These are phyloP conservation scores for Amiota mariae DNA, from an alignment of 2,888 invertebrate species.

Conservation along the genomic window DNA sequence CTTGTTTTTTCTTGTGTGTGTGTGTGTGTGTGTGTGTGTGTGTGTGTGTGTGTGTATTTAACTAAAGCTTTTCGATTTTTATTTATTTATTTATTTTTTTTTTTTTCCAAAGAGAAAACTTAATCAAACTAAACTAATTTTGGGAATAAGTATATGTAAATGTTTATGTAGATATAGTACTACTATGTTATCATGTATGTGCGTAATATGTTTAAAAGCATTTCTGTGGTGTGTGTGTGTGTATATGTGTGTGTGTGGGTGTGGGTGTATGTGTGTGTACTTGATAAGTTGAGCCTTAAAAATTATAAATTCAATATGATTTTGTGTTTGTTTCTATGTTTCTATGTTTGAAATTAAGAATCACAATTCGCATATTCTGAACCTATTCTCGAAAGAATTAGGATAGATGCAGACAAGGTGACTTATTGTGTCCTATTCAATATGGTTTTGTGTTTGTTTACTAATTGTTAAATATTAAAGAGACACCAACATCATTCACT, in stretches of 20 bases:
- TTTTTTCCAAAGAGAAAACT: slow-evolving; percentile 31
- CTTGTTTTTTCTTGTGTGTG: not conserved
- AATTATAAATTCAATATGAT: slow-evolving; percentile 8
- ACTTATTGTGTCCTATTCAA: too few species aligned
- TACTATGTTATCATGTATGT: slow-evolving; percentile 28
- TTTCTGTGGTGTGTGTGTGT: slow-evolving; percentile 2
- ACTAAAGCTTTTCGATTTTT: slow-evolving; percentile 47
- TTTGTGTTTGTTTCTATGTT: not conserved
- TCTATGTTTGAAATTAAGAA: too few species aligned
- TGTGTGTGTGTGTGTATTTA: slow-evolving; percentile 1
- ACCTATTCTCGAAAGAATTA: too few species aligned
- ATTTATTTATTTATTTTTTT: slow-evolving; percentile 35
- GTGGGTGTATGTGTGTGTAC: slow-evolving; percentile 2
- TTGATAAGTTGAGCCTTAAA: not conserved
- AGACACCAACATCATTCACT: slow-evolving; percentile 33
- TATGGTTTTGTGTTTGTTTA: too few species aligned
- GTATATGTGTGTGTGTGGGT: slow-evolving; percentile 11
- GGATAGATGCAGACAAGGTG: too few species aligned
- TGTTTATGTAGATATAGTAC: not conserved
- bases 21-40: not conserved
- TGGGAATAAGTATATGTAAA: too few species aligned
- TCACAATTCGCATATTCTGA: too few species aligned
- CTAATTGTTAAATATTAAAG: slow-evolving; percentile 9
- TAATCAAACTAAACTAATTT: slow-evolving; percentile 26
- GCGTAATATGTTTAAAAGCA: slow-evolving; percentile 4